Base-by-base conservation (phyloP, 2,888 invertebrate species). In the Eilema sororculum region DNA sequence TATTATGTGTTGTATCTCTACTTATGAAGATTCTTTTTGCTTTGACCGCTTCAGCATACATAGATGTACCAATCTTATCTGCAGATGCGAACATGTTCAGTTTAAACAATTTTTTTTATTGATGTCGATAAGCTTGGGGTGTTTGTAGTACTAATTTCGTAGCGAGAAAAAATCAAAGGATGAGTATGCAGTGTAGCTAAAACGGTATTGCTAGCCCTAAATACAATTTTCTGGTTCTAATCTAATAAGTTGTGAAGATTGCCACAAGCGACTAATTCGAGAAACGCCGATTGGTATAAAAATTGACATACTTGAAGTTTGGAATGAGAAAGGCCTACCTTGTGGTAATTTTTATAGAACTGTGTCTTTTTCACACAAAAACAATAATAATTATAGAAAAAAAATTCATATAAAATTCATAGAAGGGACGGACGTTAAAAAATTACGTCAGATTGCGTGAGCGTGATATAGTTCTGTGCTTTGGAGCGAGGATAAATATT, bases 401-500 rank as follows among this genome's bases (percentile, higher is more conserved):
- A n/a, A n/a, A n/a, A n/a, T n/a, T n/a, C n/a, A n/a, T n/a, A n/a
- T n/a, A n/a, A n/a, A n/a, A n/a, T 67, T 33, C 52, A 64, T 56
- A 64, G 59, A 60, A 52, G 37, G 24, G 59, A 60, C 52, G 37
- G 24, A 65, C 60, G 58, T 25, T 24, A 67, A 68, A 33, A 68
- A 64, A 60, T 59, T 41, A 59, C 59, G 60, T 64, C 25, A 66
- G n/a, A 25, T 59, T 25, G 66, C 66, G 58, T 66, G 57, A 22
- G 66, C 66, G 58, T 66, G 57, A 22, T 57, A 33, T 22, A 33
- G 16, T 65, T 33, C 57, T 68, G 41, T 63, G 52, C 69, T 61
- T 61, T 33, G 24, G 33, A 70, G 30, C 62, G 52, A 87, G 86
- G 90, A 89, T 86, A 78, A 84, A 86, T 78, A n/a, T n/a, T n/a